Evolutionary conservation across 1,140 invertebrate genomes (phyloP).

Genomic region (Nomia melanderi): DNA sequence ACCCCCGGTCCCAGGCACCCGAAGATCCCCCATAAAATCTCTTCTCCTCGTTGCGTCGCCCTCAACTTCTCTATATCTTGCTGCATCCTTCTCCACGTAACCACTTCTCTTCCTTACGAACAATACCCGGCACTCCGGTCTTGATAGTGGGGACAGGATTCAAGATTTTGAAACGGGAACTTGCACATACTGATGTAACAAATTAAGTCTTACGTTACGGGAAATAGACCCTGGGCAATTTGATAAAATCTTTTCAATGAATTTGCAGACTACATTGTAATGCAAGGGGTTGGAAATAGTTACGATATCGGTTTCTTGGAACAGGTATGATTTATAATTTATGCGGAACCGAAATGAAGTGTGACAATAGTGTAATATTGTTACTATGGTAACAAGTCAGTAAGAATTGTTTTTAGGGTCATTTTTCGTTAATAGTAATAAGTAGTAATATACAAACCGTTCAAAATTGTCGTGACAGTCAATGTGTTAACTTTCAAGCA

Average conservation of each 20-base stretch:
- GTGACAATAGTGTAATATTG: too few relatives aligned
- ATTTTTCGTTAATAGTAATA: too few relatives aligned
- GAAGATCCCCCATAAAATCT: slow-evolving; percentile 70
- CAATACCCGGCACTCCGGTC: slow-evolving; percentile 25
- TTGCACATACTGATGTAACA: slow-evolving; percentile 11
- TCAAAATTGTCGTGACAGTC: too few relatives aligned
- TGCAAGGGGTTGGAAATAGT: too few relatives aligned
- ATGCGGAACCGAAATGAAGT: too few relatives aligned
- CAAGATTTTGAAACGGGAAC: background rate
- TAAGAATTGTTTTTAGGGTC: too few relatives aligned
- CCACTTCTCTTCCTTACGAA: slow-evolving; percentile 23
- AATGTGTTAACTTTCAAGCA: too few relatives aligned
- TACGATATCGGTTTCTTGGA: too few relatives aligned
- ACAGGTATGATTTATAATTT: too few relatives aligned
- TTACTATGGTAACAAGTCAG: too few relatives aligned
- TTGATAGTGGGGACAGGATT: slow-evolving; percentile 30
- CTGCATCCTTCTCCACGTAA: slow-evolving; percentile 35
- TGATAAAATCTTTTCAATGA: slow-evolving; percentile 47
- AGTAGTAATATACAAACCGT: too few relatives aligned
- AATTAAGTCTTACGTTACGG: slow-evolving; percentile 2
- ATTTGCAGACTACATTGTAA: background rate
- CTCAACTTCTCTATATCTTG: slow-evolving; percentile 39
- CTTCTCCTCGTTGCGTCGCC: slow-evolving; percentile 48
- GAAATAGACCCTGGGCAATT: too few relatives aligned
- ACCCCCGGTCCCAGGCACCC: slow-evolving; percentile 63